phyloP scores from a whole-genome alignment of 2,797 vertebrate species.

The Tamandua tetradactyla region DNA sequence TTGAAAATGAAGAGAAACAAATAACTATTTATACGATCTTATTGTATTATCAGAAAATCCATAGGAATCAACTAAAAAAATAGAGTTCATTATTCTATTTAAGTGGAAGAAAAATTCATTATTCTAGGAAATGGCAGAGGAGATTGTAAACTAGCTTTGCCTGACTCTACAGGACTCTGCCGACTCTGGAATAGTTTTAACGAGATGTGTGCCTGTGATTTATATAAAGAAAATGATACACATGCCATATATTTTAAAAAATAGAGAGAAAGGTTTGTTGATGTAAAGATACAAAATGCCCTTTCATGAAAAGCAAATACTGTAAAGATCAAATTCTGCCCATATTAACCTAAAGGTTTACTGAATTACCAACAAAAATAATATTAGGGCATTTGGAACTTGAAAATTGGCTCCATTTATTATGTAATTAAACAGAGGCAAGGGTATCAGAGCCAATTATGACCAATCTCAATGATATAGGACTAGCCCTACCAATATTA shows the following conservation, averaged over 20 bases:
- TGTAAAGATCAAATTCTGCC: background rate
- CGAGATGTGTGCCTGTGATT: background rate
- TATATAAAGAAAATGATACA: background rate
- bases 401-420: background rate
- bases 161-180: background rate
- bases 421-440: background rate
- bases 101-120: constrained; percentile 32
- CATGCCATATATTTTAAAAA: background rate
- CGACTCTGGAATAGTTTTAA: background rate
- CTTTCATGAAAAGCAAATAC: background rate
- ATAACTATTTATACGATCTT: constrained; percentile 32
- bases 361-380: background rate
- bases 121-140: constrained; percentile 8
- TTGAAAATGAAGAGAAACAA: constrained; percentile 39
- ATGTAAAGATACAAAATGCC: background rate
- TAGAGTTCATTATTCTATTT: constrained; percentile 31
- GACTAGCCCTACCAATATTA: background rate
- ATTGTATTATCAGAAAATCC: constrained; percentile 47
- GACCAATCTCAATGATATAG: background rate
- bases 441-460: background rate
- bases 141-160: background rate
- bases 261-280: background rate
- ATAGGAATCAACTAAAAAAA: constrained; percentile 41
- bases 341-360: background rate
- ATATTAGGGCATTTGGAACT: background rate